These are phyloP conservation scores for Cremastinae sp. DNA, from an alignment of 2,888 invertebrate genomes.

Conservation along the genomic window DNA sequence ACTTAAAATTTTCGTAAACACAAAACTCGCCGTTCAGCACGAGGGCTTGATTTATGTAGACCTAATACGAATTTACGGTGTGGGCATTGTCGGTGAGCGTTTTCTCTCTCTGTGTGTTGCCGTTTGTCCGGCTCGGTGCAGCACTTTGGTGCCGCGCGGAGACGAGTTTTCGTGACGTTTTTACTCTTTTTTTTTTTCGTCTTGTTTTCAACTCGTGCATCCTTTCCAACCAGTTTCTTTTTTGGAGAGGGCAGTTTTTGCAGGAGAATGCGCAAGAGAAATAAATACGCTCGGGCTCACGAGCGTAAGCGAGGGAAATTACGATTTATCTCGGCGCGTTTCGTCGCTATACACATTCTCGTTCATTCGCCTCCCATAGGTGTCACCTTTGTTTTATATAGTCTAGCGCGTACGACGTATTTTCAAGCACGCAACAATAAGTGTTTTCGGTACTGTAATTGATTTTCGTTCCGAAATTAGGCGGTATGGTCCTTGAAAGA, in stretches of 20 bases:
- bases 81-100: background rate
- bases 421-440: background rate
- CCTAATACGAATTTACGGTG: slow-evolving; percentile 40
- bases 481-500: slow-evolving; percentile 35
- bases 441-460: slow-evolving; percentile 2
- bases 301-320: slow-evolving; percentile 24
- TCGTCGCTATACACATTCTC: slow-evolving; percentile 5
- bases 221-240: slow-evolving; percentile 1
- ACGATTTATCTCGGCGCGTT: slow-evolving; percentile 16
- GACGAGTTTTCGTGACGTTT: background rate
- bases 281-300: background rate
- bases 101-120: background rate
- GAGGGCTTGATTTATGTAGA: slow-evolving; percentile 28
- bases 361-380: background rate
- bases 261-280: background rate
- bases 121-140: slow-evolving; percentile 1
- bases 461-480: slow-evolving; percentile 24
- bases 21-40: background rate
- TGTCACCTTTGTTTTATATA: background rate
- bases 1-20: background rate
- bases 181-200: background rate
- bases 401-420: background rate
- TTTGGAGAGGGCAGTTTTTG: background rate
- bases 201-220: background rate
- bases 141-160: slow-evolving; percentile 5